These are phyloP conservation scores for Clostera curtula DNA, from an alignment of 2,888 invertebrate genomes.

Conservation along the genomic window DNA sequence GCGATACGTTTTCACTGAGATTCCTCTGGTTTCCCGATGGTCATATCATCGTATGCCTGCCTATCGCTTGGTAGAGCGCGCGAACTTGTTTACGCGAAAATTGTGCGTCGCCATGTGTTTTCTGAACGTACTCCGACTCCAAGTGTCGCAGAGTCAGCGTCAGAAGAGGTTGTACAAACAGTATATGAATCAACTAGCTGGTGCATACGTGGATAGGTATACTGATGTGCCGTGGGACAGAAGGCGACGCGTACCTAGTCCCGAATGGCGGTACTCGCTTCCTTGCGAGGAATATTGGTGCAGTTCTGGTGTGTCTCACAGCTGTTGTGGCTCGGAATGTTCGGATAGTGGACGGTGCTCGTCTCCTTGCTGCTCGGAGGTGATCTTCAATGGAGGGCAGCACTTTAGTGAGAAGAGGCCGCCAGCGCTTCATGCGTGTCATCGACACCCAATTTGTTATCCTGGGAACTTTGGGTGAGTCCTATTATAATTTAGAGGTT, in stretches of 20 bases:
- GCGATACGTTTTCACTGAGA: conserved; percentile 51
- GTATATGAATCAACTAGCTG: conserved; percentile 64
- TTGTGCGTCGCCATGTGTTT: conserved; percentile 69
- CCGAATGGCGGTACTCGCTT: conserved; percentile 54
- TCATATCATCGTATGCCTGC: conserved; percentile 57
- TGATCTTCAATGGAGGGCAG: conserved; percentile 69
- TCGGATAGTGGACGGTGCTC: conserved; percentile 63
- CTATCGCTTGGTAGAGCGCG: conserved; percentile 44
- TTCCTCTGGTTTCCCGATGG: no score
- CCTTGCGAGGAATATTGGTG: conserved; percentile 52
- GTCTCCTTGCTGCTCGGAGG: conserved; percentile 69
- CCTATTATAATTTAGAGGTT: no score
- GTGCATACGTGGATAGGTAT: conserved; percentile 61
- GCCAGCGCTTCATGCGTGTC: conserved; percentile 42
- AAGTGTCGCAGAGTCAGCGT: conserved; percentile 67
- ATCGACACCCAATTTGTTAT: conserved; percentile 48
- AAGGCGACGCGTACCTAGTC: conserved; percentile 36
- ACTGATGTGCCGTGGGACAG: conserved; percentile 54
- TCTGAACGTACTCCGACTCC: conserved; percentile 70
- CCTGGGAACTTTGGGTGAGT: conserved; percentile 68
- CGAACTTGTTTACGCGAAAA: conserved; percentile 30
- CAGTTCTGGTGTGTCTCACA: conserved; percentile 42
- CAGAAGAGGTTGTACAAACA: conserved; percentile 69
- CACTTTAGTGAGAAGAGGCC: conserved; percentile 56
- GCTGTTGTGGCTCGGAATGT: conserved; percentile 52